phyloP scores from a whole-genome alignment of 2,113 vertebrate genomes.

The Sinocyclocheilus anshuiensis region DNA sequence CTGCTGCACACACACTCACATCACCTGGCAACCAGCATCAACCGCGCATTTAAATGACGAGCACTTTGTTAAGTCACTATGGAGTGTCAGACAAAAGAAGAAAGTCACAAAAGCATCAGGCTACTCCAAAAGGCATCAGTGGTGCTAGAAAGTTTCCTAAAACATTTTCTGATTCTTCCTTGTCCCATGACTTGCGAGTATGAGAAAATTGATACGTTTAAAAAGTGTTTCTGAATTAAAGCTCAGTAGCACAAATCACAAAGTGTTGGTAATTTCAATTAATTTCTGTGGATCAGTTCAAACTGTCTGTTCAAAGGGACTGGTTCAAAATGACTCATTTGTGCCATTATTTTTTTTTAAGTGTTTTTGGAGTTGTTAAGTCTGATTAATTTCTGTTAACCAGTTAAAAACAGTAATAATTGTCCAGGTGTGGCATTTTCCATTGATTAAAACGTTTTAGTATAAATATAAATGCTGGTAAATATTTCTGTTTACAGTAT shows the following conservation, averaged over 20 bases:
- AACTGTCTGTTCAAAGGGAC: neutral
- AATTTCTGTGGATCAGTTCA: neutral
- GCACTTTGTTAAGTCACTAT: conserved; percentile 18
- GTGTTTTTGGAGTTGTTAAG: neutral
- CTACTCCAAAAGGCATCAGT: neutral
- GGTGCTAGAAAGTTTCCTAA: neutral
- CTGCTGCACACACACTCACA: conserved; percentile 33
- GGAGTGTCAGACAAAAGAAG: conserved; percentile 20
- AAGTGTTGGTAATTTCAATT: neutral
- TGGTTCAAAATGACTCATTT: neutral
- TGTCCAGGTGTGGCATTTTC: neutral
- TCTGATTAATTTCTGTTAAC: neutral
- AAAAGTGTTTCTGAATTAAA: neutral
- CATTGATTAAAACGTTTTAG: neutral
- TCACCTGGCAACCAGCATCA: conserved; percentile 31
- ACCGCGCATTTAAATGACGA: conserved; percentile 36
- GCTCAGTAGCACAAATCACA: neutral
- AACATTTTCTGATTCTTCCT: neutral
- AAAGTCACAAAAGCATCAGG: conserved; percentile 7
- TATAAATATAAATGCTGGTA: neutral
- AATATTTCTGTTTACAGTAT: too few relatives aligned
- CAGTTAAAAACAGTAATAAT: neutral
- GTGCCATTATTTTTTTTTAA: neutral
- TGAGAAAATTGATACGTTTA: neutral
- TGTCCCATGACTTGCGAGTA: neutral